These are phyloP conservation scores for Rhabditoides inermis DNA, from an alignment of 2,888 invertebrate species.

Conservation along the genomic window DNA sequence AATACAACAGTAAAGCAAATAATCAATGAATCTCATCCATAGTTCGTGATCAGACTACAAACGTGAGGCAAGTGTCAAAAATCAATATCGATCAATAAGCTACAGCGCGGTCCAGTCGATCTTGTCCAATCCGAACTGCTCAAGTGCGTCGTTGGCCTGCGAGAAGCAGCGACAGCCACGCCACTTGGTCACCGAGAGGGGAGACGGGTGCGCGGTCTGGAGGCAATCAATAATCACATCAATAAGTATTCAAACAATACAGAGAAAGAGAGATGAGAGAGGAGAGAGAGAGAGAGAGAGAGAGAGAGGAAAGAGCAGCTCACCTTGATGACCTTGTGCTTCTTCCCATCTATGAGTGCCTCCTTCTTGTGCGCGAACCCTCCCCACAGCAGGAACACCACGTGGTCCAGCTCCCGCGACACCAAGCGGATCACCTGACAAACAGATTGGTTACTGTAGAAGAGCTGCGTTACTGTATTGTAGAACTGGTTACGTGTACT, in stretches of 20 bases:
- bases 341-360: slow-evolving; percentile 53
- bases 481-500: too few species aligned
- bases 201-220: slow-evolving; percentile 61
- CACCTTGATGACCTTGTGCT: slow-evolving; percentile 47
- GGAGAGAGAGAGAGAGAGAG: slow-evolving; percentile 4
- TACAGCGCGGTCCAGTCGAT: slow-evolving; percentile 44
- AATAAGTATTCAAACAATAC: too few species aligned
- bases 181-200: slow-evolving; percentile 61
- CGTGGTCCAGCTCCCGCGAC: slow-evolving; percentile 29
- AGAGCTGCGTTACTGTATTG: too few species aligned
- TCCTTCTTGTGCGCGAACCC: slow-evolving; percentile 59
- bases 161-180: slow-evolving; percentile 63
- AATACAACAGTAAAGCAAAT: too few species aligned
- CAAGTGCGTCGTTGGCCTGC: slow-evolving; percentile 58
- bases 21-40: too few species aligned
- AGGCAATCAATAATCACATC: too few species aligned
- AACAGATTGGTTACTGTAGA: neutral
- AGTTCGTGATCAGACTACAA: too few species aligned
- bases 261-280: too few species aligned
- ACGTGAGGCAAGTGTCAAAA: too few species aligned
- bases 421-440: slow-evolving; percentile 16
- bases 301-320: slow-evolving; percentile 2
- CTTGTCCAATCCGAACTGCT: slow-evolving; percentile 22
- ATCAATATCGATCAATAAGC: too few species aligned
- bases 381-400: slow-evolving; percentile 64